A percentile compares a stretch with the other conserved stretches of the same genome.
These are phyloP conservation scores for Panzeria rudis DNA, from an alignment of 2,888 invertebrate genomes.

Conservation along the genomic window DNA sequence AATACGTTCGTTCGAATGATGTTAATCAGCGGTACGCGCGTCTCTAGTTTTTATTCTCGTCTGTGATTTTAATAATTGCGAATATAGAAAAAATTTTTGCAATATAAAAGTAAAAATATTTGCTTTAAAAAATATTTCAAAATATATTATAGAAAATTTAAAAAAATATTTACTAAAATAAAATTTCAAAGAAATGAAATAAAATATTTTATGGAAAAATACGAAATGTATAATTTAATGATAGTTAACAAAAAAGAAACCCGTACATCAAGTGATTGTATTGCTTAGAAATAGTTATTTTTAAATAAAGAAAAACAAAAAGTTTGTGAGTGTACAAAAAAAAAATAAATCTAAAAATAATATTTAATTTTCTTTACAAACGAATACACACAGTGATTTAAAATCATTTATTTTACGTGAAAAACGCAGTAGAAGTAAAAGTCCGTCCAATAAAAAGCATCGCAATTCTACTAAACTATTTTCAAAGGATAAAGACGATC, in stretches of 20 bases:
- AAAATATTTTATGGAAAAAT: constrained; percentile 3
- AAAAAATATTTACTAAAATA: constrained; percentile 12
- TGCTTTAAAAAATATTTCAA: constrained; percentile 25
- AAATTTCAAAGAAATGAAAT: constrained; percentile 1
- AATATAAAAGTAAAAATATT: constrained; percentile 41
- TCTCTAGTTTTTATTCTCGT: constrained; percentile 30
- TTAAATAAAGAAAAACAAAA: neutral
- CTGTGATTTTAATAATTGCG: constrained; percentile 50
- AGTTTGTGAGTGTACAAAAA: neutral
- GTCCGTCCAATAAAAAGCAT: constrained; percentile 78
- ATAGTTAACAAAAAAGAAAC: neutral
- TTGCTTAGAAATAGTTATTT: constrained; percentile 22
- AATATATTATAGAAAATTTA: constrained; percentile 21
- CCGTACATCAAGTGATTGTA: constrained; percentile 37
- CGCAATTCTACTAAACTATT: constrained; percentile 57
- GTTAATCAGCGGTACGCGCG: constrained; percentile 67
- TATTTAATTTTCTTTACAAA: constrained; percentile 19
- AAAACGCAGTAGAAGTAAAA: constrained; percentile 75
- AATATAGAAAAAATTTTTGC: constrained; percentile 60
- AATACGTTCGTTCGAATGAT: constrained; percentile 70
- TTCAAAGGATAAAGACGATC: constrained; percentile 71
- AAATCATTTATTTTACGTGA: constrained; percentile 71
- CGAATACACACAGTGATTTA: constrained; percentile 69
- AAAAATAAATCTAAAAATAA: constrained; percentile 27
- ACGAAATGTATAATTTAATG: neutral